Base-by-base conservation (phyloP, 2,113 vertebrate species). In the Brachionichthys hirsutus region DNA sequence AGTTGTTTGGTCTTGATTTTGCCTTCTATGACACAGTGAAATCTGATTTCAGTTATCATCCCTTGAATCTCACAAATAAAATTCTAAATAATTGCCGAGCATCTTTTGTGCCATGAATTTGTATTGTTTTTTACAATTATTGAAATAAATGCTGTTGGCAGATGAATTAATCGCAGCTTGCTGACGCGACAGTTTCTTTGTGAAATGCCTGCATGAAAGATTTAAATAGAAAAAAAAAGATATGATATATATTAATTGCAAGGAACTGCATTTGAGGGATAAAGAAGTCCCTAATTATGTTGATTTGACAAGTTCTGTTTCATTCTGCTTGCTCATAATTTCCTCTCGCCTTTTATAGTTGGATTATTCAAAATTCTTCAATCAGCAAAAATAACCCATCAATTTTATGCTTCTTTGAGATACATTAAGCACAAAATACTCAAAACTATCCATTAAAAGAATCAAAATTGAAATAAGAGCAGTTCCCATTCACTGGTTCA, bases 371-470 rank as follows among this genome's bases (percentile, higher is more conserved):
- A 73, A 83, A 78, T 48, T 70, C 70, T 63, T 80, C 65, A 83
- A 86, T 83, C 77, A 65, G 68, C 60, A 78, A 70, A 70, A 73
- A 72, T n/a, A n/a, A n/a, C n/a, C n/a, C n/a, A 61, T 78, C 57
- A 87, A 85, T 89, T 90, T 86, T 74, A 79, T 81, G 62, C 63
- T 64, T 38, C 70, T 80, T 19, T 60, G 24, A 76, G 78, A 82
- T 87, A 78, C 85, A 85, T 77, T 82, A 78, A 70, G 54, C 62
- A 80, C 57, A 86, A 82, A 87, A 89, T 85, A 83, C 73, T 86
- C 73, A 62, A 82, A 88, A 85, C 83, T 83, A 81, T 86, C 78
- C 65, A 87, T 85, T 83, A 83, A 78, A 82, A 52, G 88, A 65
- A 87, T 78, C 88, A 78, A 77, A 85, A 85, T 78, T 85, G 75